phyloP scores from a whole-genome alignment of 2,888 invertebrate genomes.

The Rhagonycha fulva region DNA sequence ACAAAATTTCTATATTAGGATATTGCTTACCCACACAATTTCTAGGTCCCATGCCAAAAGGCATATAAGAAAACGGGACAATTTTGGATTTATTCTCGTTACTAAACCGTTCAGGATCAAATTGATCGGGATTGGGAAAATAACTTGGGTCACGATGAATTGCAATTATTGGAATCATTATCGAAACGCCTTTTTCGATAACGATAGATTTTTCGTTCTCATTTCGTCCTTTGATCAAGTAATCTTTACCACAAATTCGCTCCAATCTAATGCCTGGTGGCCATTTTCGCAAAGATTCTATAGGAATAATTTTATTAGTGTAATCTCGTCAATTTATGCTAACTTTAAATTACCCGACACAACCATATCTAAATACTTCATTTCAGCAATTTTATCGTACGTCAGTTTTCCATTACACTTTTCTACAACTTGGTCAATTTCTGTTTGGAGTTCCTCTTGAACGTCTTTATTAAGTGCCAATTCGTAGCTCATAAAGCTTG shows the following conservation, averaged over 20 bases:
- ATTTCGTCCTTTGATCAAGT: constrained; percentile 43
- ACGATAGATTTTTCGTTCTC: constrained; percentile 22
- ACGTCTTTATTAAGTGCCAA: constrained; percentile 49
- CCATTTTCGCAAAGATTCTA: constrained; percentile 58
- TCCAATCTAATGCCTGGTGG: constrained; percentile 51
- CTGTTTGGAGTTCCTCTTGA: constrained; percentile 42
- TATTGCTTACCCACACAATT: constrained; percentile 50
- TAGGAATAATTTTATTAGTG: constrained; percentile 15
- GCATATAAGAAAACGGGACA: constrained; percentile 57
- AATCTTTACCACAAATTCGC: constrained; percentile 54
- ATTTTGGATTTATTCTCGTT: constrained; percentile 58
- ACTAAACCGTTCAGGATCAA: constrained; percentile 60
- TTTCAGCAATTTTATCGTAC: constrained; percentile 6
- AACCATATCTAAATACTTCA: constrained; percentile 19
- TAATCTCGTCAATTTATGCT: background rate
- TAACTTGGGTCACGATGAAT: constrained; percentile 60
- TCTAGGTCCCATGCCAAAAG: constrained; percentile 56
- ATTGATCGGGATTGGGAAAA: constrained; percentile 59
- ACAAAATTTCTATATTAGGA: no score
- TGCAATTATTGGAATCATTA: constrained; percentile 57
- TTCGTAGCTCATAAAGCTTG: constrained; percentile 48
- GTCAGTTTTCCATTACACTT: background rate
- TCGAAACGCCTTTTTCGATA: constrained; percentile 5
- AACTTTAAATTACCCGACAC: constrained; percentile 8
- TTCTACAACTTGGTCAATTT: background rate